A percentile compares a stretch with the other conserved stretches of the same genome.
These are phyloP conservation scores for Pissodes strobi DNA, from an alignment of 1,140 invertebrate genomes.

Conservation along the genomic window DNA sequence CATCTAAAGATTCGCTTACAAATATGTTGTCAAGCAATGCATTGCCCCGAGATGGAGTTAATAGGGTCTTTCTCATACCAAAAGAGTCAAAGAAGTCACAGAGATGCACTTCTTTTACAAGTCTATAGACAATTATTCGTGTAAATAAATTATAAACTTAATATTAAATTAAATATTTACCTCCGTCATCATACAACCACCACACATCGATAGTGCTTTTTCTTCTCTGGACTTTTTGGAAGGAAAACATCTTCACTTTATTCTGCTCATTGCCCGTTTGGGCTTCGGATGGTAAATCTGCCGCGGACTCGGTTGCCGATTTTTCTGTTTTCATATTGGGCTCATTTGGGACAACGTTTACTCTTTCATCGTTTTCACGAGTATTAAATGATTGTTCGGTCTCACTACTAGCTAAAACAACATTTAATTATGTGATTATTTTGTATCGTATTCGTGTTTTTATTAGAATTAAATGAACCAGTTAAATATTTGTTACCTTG, in stretches of 20 bases:
- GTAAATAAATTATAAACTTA: constrained; percentile 41
- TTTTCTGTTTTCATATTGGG: constrained; percentile 46
- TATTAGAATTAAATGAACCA: no score
- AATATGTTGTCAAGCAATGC: no score
- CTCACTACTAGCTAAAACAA: constrained; percentile 67
- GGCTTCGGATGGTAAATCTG: constrained; percentile 38
- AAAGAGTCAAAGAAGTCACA: no score
- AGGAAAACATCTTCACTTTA: constrained; percentile 65
- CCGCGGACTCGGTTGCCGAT: constrained; percentile 34
- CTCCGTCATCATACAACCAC: constrained; percentile 97
- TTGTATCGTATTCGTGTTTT: background rate
- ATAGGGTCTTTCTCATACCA: no score
- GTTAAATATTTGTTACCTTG: constrained; percentile 59
- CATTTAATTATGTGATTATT: no score
- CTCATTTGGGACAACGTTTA: constrained; percentile 59
- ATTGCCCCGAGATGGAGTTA: no score
- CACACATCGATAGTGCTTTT: constrained; percentile 89
- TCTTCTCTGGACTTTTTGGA: constrained; percentile 75
- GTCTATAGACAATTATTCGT: no score
- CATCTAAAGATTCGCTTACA: no score
- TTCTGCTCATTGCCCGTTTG: constrained; percentile 62
- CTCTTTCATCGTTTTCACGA: constrained; percentile 58
- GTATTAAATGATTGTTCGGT: constrained; percentile 60
- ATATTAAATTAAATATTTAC: constrained; percentile 45
- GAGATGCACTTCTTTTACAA: no score